Base-by-base conservation (phyloP, 2,888 invertebrate species). In the Nomada goodeniana region DNA sequence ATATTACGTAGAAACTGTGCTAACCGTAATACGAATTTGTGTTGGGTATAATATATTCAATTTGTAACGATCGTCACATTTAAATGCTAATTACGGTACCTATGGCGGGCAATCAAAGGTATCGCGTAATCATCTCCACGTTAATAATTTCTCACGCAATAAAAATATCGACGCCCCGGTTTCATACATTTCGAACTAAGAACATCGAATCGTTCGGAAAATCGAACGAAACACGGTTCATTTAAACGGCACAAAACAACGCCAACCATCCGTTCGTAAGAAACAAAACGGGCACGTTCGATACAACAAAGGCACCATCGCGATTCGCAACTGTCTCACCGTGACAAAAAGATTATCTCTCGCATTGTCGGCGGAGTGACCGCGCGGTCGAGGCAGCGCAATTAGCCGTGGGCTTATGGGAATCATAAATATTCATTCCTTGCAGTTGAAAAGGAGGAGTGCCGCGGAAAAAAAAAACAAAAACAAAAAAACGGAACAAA, bases 391-490 rank as follows among this genome's bases (percentile, higher is more conserved):
- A 47, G 11, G 53, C 47, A 11, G 76, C 67, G 65, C 69, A 68
- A 82, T 82, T 82, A 82, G 64, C 59, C 71, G 72, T 11, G 26
- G 76, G 69, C 82, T 82, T 82, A 82, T 72, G 69, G 65, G 71
- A 60, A 67, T 74, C 72, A 82, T 82, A 76, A 81, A 82, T 81
- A 86, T 70, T 67, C 64, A 69, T 68, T 70, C n/a, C 7, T 20
- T 29, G 61, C 36, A 11, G 44, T n/a, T 36, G 36, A 50, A 50
- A 53, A 67, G 63, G 44, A 63, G 42, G 36, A 44, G 60, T 15
- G 60, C 65, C 23, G 68, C 59, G 64, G 73, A 78, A 80, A 74
- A 55, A 26, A 23, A 76, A 78, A 80, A 74, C 23, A 76, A 76
- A 80, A 72, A 23, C 71, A 78, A 80, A 74, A 55, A 7, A 36